A percentile compares a stretch with the other conserved stretches of the same genome.
Evolutionary conservation across 2,888 invertebrate genomes (phyloP).

Genomic region (Carpatolechia fugitivella): DNA sequence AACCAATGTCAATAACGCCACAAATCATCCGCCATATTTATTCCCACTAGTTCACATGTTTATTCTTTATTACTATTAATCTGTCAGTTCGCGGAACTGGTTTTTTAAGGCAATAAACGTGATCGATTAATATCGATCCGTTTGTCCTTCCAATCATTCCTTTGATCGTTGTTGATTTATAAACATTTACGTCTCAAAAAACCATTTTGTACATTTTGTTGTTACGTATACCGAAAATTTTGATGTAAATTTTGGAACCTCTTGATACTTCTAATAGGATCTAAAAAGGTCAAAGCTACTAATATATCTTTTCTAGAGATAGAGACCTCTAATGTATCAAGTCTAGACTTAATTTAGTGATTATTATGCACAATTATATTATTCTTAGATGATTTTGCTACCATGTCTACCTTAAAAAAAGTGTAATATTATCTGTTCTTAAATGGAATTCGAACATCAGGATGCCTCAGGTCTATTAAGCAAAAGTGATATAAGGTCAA

Average conservation of each 20-base stretch:
- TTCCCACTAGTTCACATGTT: slow-evolving; percentile 56
- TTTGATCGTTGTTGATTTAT: neutral
- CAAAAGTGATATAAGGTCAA: neutral
- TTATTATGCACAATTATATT: neutral
- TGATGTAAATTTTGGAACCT: neutral
- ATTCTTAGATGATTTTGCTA: neutral
- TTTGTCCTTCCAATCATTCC: neutral
- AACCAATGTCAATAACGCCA: slow-evolving; percentile 64
- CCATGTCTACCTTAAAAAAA: neutral
- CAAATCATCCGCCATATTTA: slow-evolving; percentile 74
- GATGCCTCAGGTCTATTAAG: neutral
- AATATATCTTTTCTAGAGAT: neutral
- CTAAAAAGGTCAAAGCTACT: neutral
- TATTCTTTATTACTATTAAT: slow-evolving; percentile 47
- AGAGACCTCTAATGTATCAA: no score
- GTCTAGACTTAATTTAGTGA: no score
- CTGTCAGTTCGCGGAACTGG: slow-evolving; percentile 30
- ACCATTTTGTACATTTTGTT: no score
- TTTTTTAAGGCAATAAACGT: slow-evolving; percentile 20
- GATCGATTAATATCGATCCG: slow-evolving; percentile 20
- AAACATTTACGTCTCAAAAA: no score
- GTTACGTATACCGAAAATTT: no score
- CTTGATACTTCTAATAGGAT: neutral
- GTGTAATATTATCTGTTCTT: neutral
- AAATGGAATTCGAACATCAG: neutral